phyloP scores from a whole-genome alignment of 2,888 invertebrate genomes.

The Imbricaverruca yamaguchii region DNA sequence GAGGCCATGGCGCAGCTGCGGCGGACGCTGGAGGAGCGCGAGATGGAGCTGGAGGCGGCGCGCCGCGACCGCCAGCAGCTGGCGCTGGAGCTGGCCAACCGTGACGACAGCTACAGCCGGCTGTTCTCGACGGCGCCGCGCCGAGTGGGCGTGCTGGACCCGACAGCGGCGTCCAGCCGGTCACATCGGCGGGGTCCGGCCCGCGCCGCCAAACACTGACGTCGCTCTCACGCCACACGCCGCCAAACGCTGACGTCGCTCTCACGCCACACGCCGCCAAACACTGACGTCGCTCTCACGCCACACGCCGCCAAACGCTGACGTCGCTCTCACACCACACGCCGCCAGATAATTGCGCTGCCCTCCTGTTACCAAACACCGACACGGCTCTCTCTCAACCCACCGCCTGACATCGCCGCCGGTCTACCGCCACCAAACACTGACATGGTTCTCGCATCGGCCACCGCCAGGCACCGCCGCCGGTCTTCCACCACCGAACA shows the following conservation, averaged over 20 bases:
- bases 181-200: not conserved
- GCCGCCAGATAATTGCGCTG: too few species aligned
- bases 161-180: not conserved
- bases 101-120: conserved; percentile 18
- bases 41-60: not conserved
- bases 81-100: conserved; percentile 6
- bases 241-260: not conserved
- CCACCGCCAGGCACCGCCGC: too few species aligned
- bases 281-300: not conserved
- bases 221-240: too few species aligned
- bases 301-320: not conserved
- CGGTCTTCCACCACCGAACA: too few species aligned
- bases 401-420: too few species aligned
- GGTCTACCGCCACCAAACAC: too few species aligned
- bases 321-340: not conserved
- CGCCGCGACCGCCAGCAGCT: conserved; percentile 7
- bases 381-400: too few species aligned
- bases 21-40: not conserved
- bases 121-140: not conserved
- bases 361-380: too few species aligned
- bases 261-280: not conserved
- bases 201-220: not conserved
- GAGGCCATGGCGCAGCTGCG: not conserved
- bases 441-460: too few species aligned
- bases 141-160: not conserved